Evolutionary conservation across 2,113 vertebrate genomes (phyloP).

Genomic region (Phyllopteryx taeniolatus): DNA sequence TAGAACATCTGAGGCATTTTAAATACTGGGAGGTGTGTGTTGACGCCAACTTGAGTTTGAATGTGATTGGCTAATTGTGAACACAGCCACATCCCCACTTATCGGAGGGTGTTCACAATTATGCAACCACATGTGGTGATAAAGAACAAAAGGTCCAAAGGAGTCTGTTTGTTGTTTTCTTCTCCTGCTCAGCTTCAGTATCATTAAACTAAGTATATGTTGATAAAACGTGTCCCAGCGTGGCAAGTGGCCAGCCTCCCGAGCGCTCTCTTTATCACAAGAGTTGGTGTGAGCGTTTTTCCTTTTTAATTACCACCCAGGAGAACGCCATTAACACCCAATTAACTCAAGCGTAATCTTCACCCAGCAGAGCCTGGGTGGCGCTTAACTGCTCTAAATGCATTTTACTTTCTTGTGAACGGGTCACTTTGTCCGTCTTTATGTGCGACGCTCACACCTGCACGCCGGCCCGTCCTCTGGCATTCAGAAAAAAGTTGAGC

Average conservation of each 20-base stretch:
- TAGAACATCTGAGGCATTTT: too few relatives aligned
- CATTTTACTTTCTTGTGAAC: neutral
- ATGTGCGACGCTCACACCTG: neutral
- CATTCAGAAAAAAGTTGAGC: neutral
- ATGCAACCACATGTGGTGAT: too few relatives aligned
- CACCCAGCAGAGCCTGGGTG: neutral
- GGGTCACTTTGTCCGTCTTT: neutral
- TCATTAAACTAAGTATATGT: neutral
- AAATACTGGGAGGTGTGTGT: too few relatives aligned
- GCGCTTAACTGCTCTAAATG: neutral
- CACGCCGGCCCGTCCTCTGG: neutral
- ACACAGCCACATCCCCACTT: too few relatives aligned
- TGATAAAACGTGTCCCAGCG: neutral
- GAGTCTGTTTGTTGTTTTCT: neutral
- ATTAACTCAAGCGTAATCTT: slow-evolving; percentile 3
- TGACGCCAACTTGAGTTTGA: too few relatives aligned
- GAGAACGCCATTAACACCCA: neutral
- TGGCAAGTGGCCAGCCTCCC: neutral
- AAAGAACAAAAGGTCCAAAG: neutral
- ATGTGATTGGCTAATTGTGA: too few relatives aligned
- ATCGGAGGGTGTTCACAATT: too few relatives aligned
- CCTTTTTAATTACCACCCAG: neutral
- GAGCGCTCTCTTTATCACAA: neutral
- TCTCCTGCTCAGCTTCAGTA: neutral
- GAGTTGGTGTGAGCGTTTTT: neutral